phyloP scores from a whole-genome alignment of 2,113 vertebrate species.

The Hydropotes inermis region DNA sequence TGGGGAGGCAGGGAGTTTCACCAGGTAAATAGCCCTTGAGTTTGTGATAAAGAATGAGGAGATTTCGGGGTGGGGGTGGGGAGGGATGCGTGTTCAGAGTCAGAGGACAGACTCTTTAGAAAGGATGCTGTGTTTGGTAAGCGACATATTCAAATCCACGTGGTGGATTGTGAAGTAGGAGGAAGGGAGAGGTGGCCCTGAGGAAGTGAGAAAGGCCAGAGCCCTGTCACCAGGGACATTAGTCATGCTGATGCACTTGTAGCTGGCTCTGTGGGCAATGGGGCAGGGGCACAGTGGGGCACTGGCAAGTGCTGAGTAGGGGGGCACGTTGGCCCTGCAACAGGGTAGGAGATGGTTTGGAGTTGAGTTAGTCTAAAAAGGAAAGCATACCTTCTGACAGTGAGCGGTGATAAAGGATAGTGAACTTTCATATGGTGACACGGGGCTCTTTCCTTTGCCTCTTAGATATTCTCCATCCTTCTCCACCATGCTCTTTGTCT shows the following conservation, averaged over 20 bases:
- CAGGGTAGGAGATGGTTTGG: background rate
- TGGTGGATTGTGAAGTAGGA: background rate
- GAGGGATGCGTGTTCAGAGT: background rate
- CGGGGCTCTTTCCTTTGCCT: background rate
- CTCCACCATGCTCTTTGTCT: background rate
- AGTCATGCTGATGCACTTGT: background rate
- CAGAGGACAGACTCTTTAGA: background rate
- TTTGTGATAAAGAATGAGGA: background rate
- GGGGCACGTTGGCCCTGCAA: background rate
- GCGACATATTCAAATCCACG: background rate
- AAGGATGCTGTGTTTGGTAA: background rate
- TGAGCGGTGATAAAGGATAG: background rate
- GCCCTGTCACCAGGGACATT: background rate
- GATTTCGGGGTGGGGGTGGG: background rate
- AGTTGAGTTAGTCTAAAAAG: background rate
- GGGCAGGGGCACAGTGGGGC: too few species aligned
- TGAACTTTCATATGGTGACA: background rate
- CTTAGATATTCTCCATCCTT: background rate
- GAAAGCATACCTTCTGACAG: background rate
- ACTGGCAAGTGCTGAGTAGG: too few species aligned
- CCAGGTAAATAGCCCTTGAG: background rate
- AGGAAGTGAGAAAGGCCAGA: background rate
- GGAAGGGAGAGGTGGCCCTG: background rate
- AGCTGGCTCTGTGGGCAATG: background rate
- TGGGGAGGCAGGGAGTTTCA: background rate